Base-by-base conservation (phyloP, 2,113 vertebrate species). In the Calidris pugnax region DNA sequence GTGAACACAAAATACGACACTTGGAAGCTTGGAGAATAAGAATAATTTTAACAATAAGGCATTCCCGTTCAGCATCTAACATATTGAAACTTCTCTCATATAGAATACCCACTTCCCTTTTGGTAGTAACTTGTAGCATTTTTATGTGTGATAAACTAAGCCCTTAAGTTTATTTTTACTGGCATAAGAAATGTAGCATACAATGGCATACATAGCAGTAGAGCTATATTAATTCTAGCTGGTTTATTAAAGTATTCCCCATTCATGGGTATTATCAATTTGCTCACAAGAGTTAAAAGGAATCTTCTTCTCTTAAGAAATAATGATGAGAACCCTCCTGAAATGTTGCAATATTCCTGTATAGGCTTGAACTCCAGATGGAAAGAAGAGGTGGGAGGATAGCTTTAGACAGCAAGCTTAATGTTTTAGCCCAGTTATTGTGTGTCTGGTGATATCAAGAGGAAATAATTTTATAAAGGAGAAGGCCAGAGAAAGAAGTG, bases 391-490 rank as follows among this genome's bases (percentile, higher is more conserved):
- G 47, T 9, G 1, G 43, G 63, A 90, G 32, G 47, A 78, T 51
- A 92, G 28, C 47, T 81, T 78, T 78, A 67, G 80, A 71, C n/a
- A 87, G 23, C 28, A 87, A 67, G 60, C 56, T 78, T 92, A 33
- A 47, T 33, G 83, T 82, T 89, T 90, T 74, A 80, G 63, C 63
- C 30, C 35, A 21, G 37, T 92, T 85, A 55, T 57, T 94, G 72
- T 86, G 59, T 77, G 47, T 69, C 75, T 88, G 21, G 32, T 82
- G 91, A 90, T 95, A 94, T 37, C 72, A 90, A 90, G 47, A 95
- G 79, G 79, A 92, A 95, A 90, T 94, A 57, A 67, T 77, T 93
- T 80, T 89, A 17, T 67, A 15, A 68, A 72, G 66, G 74, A 83
- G 68, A 92, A 93, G 33, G 37, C 50, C 47, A 63, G 71, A 67